Percentiles rank a stretch among this genome's conserved stretches.
These are phyloP conservation scores for Drosophila elegans DNA, from an alignment of 1,140 invertebrate species.

Conservation along the genomic window DNA sequence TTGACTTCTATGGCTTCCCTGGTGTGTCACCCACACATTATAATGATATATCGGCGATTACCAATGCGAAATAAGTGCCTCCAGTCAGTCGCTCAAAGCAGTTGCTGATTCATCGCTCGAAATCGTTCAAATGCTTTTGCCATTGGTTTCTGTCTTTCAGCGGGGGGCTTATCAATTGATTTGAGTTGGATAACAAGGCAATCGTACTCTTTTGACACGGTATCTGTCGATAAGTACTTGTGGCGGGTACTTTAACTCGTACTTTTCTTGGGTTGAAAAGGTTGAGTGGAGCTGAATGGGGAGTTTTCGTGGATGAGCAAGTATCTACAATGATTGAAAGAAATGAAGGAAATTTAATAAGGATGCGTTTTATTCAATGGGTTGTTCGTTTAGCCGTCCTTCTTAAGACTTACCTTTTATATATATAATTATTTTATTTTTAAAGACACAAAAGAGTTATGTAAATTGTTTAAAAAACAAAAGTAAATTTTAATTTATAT, in stretches of 20 bases:
- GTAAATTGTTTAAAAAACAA: too few species aligned
- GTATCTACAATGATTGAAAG: background rate
- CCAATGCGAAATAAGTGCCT: slow-evolving; percentile 50
- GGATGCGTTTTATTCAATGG: background rate
- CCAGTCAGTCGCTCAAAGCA: slow-evolving; percentile 32
- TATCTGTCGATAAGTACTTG: slow-evolving; percentile 46
- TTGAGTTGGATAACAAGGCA: slow-evolving; percentile 40
- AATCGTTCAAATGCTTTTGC: slow-evolving; percentile 31
- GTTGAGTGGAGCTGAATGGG: slow-evolving; percentile 10
- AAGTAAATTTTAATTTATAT: too few species aligned
- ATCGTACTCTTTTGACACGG: slow-evolving; percentile 39
- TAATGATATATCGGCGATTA: slow-evolving; percentile 50
- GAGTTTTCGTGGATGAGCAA: slow-evolving; percentile 10
- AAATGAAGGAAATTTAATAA: slow-evolving; percentile 7
- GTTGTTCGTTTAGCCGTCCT: too few species aligned
- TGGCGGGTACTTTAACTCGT: slow-evolving; percentile 23
- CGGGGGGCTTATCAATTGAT: slow-evolving; percentile 50
- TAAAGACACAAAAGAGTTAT: too few species aligned
- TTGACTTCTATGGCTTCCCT: slow-evolving; percentile 49
- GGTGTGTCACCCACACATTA: slow-evolving; percentile 62
- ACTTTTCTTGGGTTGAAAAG: slow-evolving; percentile 13
- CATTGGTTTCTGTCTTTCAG: slow-evolving; percentile 40
- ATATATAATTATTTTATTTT: too few species aligned
- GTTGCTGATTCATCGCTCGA: slow-evolving; percentile 41
- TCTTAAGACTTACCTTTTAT: too few species aligned